These are phyloP conservation scores for Nomada fucata DNA, from an alignment of 2,888 invertebrate species.

Conservation along the genomic window DNA sequence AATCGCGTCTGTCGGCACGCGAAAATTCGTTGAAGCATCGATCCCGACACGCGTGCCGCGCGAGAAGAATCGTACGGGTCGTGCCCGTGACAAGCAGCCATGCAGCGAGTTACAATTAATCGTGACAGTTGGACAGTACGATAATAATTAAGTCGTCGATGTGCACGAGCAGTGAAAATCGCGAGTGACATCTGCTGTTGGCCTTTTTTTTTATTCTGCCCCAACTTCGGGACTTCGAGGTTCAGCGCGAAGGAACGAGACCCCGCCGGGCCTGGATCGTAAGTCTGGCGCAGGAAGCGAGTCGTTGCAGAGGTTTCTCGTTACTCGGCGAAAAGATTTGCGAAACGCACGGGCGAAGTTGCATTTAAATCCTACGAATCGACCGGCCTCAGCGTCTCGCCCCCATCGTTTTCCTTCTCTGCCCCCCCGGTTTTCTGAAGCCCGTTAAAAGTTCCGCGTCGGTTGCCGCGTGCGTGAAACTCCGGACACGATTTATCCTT, in stretches of 20 bases:
- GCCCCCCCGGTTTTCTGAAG: neutral
- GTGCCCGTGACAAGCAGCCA: conserved; percentile 19
- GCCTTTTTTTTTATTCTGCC: neutral
- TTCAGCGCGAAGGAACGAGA: conserved; percentile 28
- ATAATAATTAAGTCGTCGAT: conserved; percentile 32
- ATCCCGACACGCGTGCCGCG: conserved; percentile 21
- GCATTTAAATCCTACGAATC: conserved; percentile 33
- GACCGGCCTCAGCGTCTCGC: neutral
- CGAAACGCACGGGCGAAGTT: conserved; percentile 18
- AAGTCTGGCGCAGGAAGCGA: conserved; percentile 37
- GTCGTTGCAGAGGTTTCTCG: conserved; percentile 57
- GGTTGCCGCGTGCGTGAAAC: conserved; percentile 22
- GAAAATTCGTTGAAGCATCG: conserved; percentile 18
- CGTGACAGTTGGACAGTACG: conserved; percentile 29
- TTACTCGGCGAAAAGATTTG: conserved; percentile 20
- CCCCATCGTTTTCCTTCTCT: neutral
- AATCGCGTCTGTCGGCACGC: conserved; percentile 11
- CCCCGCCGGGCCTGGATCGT: conserved; percentile 39
- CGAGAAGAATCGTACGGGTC: conserved; percentile 22
- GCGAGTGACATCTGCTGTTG: conserved; percentile 40
- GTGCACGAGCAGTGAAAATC: conserved; percentile 41
- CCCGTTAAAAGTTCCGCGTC: conserved; percentile 38
- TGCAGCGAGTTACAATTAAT: conserved; percentile 13
- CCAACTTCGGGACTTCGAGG: neutral
- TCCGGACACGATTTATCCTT: conserved; percentile 30